Conservation (phyloP, 2,888 invertebrate genomes). For the Scrobipalpa costella region DNA sequence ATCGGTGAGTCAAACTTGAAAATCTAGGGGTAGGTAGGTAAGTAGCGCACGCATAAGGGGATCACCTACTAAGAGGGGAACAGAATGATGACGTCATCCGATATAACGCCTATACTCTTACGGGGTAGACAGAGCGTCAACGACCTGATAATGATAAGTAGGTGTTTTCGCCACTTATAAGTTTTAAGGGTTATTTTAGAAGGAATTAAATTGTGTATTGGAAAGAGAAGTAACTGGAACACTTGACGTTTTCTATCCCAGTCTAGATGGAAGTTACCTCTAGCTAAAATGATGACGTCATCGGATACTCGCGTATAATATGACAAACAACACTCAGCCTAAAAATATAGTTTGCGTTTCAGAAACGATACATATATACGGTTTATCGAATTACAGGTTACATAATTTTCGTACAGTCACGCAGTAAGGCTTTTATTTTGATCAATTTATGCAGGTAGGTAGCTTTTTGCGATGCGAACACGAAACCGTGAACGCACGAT, state of each 20-base stretch:
- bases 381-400: slow-evolving; percentile 1
- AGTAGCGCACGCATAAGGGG: not conserved
- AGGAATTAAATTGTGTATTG: too few relatives aligned
- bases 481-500: not conserved
- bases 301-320: not conserved
- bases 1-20: slow-evolving; percentile 14
- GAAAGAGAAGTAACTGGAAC: too few relatives aligned
- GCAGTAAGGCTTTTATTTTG: not conserved
- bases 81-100: slow-evolving; percentile 3
- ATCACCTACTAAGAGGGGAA: slow-evolving; percentile 6
- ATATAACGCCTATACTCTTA: not conserved
- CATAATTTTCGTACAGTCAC: not conserved
- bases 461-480: not conserved
- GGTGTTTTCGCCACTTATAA: too few relatives aligned
- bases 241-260: too few relatives aligned
- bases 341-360: slow-evolving; percentile 10
- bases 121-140: too few relatives aligned
- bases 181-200: too few relatives aligned
- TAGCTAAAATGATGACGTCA: not conserved
- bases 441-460: slow-evolving; percentile 2
- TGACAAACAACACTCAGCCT: slow-evolving; percentile 6
- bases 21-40: slow-evolving; percentile 13
- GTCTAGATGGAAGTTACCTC: too few relatives aligned
- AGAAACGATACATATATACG: not conserved
- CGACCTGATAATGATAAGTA: too few relatives aligned